Base-by-base conservation (phyloP, 2,113 vertebrate genomes). In the Dryoscopus gambensis region DNA sequence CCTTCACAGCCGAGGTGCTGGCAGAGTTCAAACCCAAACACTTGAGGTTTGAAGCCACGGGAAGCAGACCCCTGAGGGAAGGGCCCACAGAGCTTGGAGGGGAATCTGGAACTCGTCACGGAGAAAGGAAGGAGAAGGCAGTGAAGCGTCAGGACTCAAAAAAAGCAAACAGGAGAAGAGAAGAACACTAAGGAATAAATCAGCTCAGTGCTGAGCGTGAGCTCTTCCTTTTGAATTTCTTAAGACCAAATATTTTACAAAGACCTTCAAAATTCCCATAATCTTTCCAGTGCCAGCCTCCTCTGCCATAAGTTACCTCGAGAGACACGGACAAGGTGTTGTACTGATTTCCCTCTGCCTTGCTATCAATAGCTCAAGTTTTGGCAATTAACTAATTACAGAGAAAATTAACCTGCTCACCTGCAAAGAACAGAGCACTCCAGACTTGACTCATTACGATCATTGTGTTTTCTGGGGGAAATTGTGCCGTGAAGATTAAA, bases 361-460 rank as follows among this genome's bases (percentile, higher is more conserved):
- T 23, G 17, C 27, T 60, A 68, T 71, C 59, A 91, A 67, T 62
- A 86, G 59, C 82, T 84, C 46, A 24, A 84, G 59, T 69, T 88
- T 76, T 55, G 63, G 73, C 70, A 97, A 96, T 94, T 95, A 96
- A 84, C 85, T 97, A 93, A 96, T 93, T 96, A 68, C 6, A 39
- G 55, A 95, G 87, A 88, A 95, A 96, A 97, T 97, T 96, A 97
- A 92, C 81, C 86, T 94, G 50, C 83, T 87, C 93, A 94, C 76
- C 75, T 93, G 93, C 92, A 33, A 47, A 82, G 88, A 97, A 37
- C 33, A 79, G 65, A 90, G 35, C 47, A 74, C 53, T 95, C 80
- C 91, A 89, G 89, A 84, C 90, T 73, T 92, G 95, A 84, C 50
- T 97, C 92, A 96, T 93, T 97, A 90, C 46, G 6, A 91, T 87